These are phyloP conservation scores for Ctenomys sociabilis DNA, from an alignment of 2,113 vertebrate genomes.

Conservation along the genomic window DNA sequence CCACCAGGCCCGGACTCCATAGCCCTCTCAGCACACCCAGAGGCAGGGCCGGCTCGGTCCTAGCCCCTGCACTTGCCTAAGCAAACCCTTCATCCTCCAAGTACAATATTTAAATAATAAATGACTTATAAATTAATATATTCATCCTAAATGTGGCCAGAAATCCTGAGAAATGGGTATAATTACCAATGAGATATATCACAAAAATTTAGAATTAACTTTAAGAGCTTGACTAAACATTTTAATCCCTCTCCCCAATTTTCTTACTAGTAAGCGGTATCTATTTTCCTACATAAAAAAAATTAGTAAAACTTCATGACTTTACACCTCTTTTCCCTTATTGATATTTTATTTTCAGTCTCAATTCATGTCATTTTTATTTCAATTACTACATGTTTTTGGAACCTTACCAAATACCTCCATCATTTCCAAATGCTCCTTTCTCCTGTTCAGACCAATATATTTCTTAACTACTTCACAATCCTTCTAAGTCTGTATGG, in stretches of 20 bases:
- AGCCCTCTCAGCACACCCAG: too few relatives aligned
- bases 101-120: not conserved
- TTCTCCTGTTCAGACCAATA: not conserved
- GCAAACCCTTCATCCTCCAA: too few relatives aligned
- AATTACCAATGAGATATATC: not conserved
- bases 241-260: not conserved
- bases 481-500: not conserved
- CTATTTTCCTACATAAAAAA: not conserved
- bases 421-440: not conserved
- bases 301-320: not conserved
- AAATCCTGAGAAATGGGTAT: not conserved
- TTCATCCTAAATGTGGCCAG: not conserved
- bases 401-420: not conserved
- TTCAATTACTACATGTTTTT: conserved; percentile 10
- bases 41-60: too few relatives aligned
- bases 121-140: not conserved
- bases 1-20: too few relatives aligned
- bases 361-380: not conserved
- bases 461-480: not conserved
- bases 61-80: too few relatives aligned
- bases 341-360: not conserved
- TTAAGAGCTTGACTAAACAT: not conserved
- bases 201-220: not conserved
- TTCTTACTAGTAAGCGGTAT: not conserved
- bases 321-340: not conserved